Evolutionary conservation across 92 coral and sea anemone species (phyloP).

Genomic region (Palythoa caribaeorum): DNA sequence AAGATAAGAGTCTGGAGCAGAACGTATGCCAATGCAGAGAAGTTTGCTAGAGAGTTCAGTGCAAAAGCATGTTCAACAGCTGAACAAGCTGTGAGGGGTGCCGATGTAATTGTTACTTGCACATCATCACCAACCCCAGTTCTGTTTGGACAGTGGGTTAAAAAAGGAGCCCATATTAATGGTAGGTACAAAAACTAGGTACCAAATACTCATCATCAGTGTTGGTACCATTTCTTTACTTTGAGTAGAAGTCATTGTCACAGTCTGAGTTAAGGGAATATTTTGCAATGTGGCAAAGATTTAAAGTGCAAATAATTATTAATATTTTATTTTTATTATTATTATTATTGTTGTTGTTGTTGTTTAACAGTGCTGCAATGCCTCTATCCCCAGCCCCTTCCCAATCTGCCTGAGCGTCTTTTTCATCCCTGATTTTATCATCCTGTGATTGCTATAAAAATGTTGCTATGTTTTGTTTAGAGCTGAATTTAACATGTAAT

Average conservation of each 20-base stretch:
- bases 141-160: slow-evolving; percentile 92
- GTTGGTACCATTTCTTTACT: background rate
- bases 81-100: slow-evolving; percentile 85
- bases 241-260: background rate
- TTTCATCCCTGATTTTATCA: no score
- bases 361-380: no score
- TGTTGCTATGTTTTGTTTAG: no score
- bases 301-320: no score
- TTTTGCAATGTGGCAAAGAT: no score
- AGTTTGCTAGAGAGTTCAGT: slow-evolving; percentile 86
- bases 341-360: no score
- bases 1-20: slow-evolving; percentile 97
- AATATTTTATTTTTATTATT: no score
- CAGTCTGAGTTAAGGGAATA: no score
- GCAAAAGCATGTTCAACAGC: slow-evolving; percentile 85
- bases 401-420: no score
- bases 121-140: slow-evolving; percentile 84
- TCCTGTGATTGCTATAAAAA: no score
- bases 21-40: slow-evolving; percentile 83
- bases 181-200: slow-evolving; percentile 50
- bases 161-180: slow-evolving; percentile 90
- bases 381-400: no score
- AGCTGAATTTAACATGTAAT: no score
- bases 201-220: background rate
- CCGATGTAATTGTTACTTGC: slow-evolving; percentile 93